Evolutionary conservation across 2,888 invertebrate species (phyloP).

Genomic region (Beris chalybata): DNA sequence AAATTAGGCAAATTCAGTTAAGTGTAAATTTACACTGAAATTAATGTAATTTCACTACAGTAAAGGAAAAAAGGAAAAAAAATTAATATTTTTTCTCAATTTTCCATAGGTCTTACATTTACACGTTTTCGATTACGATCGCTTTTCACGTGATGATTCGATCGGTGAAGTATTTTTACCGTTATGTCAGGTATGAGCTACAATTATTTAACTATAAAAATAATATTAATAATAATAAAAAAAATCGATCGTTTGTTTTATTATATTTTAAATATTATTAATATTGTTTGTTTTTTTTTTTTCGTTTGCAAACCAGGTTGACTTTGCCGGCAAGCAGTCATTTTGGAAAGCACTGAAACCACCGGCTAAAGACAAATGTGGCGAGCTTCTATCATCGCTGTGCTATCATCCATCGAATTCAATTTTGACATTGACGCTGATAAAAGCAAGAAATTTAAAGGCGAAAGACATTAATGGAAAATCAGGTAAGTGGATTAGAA

Average conservation of each 20-base stretch:
- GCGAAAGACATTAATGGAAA: conserved; percentile 96
- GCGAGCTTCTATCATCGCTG: conserved; percentile 86
- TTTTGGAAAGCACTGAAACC: conserved; percentile 93
- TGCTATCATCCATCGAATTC: conserved; percentile 97
- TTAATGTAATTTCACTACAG: no score
- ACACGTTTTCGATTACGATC: conserved; percentile 92
- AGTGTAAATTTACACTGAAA: no score
- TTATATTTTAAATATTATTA: not conserved
- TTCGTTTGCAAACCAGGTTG: conserved; percentile 64
- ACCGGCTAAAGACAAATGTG: conserved; percentile 90
- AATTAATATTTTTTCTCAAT: no score
- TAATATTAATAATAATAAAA: not conserved
- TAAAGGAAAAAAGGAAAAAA: no score
- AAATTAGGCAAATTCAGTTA: no score
- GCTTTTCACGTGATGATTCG: conserved; percentile 91
- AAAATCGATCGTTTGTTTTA: not conserved
- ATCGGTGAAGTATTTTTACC: conserved; percentile 92
- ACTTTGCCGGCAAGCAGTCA: conserved; percentile 88
- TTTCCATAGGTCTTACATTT: conserved; percentile 72
- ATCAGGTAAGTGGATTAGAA: conserved; percentile 77
- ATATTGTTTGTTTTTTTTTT: not conserved
- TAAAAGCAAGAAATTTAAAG: conserved; percentile 92
- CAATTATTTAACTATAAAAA: not conserved
- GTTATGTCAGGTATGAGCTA: conserved; percentile 74
- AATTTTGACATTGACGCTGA: conserved; percentile 82